Conservation (phyloP, 2,888 invertebrate species). For the Argyra leucocephala region DNA sequence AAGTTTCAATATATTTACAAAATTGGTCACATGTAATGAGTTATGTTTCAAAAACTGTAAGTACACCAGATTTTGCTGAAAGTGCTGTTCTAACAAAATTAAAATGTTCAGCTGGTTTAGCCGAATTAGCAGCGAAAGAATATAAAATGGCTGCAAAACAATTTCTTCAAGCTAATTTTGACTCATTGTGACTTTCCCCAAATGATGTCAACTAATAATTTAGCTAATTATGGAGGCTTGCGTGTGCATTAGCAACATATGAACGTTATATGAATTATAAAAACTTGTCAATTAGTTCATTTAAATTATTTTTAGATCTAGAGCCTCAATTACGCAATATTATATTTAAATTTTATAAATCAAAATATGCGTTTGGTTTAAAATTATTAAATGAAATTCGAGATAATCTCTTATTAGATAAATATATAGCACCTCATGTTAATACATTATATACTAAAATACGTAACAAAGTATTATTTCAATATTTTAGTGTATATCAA, state of each 20-base stretch:
- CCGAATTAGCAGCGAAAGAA: conserved; percentile 86
- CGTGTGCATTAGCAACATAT: conserved; percentile 95
- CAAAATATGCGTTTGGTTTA: conserved; percentile 92
- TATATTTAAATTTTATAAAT: conserved; percentile 95
- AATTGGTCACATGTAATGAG: conserved; percentile 97
- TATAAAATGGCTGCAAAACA: conserved; percentile 93
- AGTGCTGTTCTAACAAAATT: conserved; percentile 70
- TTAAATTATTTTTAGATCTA: conserved; percentile 92
- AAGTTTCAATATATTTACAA: conserved; percentile 91
- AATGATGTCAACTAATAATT: conserved; percentile 86
- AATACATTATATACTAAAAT: conserved; percentile 87
- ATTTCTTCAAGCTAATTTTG: conserved; percentile 84
- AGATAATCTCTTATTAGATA: conserved; percentile 89
- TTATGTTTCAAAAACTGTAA: conserved; percentile 94
- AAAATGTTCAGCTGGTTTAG: conserved; percentile 90
- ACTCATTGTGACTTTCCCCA: conserved; percentile 97
- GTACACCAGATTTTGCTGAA: conserved; percentile 78
- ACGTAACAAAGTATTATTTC: conserved; percentile 89
- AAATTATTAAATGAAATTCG: conserved; percentile 88
- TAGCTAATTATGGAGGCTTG: conserved; percentile 92
- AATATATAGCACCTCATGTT: conserved; percentile 95
- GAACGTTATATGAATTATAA: conserved; percentile 86
- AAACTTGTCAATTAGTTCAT: conserved; percentile 87
- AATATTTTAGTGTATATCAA: conserved; percentile 92
- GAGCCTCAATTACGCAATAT: conserved; percentile 96